Evolutionary conservation across 2,888 invertebrate genomes (phyloP), one percentile per base, ranked within the genome.

Genomic region (Drosophila phalerata): DNA sequence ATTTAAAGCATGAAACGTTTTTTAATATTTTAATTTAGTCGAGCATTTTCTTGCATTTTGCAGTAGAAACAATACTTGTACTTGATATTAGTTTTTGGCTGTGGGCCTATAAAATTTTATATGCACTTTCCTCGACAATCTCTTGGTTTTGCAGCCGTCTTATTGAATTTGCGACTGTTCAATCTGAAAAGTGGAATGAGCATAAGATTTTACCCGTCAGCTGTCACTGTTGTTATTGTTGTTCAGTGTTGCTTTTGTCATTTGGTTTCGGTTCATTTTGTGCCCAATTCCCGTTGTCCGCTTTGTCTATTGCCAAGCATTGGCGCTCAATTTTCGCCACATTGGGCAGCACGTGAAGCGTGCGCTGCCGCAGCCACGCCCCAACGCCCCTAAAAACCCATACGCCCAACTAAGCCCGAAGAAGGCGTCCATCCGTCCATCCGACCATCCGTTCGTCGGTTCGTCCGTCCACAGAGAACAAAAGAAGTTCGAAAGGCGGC

Each of bases 281-380:
- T 19, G 65, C 66, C 49, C 75, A 80, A 71, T 68, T 69, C 64
- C 70, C 53, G 32, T n/a, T 60, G 47, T 55, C 37, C 74, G 45
- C 60, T 56, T 57, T 48, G 22, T 3, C 4, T 22, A 22, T 22
- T n/a, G 58, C 40, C 25, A 38, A 47, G 40, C 68, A 67, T 64
- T 65, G 65, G 17, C 69, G 53, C 58, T 71, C 74, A 65, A 61
- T 84, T 77, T 81, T 73, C 82, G 80, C 69, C 80, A 85, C 85
- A 85, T 85, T 85, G 73, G 70, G 78, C 85, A 87, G 74, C 74
- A 76, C 69, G 82, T 88, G 88, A 77, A 77, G 85, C 87, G 78
- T 87, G 71, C 53, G 57, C 28, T 47, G 45, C 56, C 56, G 19
- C 34, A 37, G 55, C 38, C 53, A 37, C 55, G 53, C 62, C 68